Conservation (phyloP, 2,797 vertebrate genomes). For the Periophthalmus magnuspinnatus region DNA sequence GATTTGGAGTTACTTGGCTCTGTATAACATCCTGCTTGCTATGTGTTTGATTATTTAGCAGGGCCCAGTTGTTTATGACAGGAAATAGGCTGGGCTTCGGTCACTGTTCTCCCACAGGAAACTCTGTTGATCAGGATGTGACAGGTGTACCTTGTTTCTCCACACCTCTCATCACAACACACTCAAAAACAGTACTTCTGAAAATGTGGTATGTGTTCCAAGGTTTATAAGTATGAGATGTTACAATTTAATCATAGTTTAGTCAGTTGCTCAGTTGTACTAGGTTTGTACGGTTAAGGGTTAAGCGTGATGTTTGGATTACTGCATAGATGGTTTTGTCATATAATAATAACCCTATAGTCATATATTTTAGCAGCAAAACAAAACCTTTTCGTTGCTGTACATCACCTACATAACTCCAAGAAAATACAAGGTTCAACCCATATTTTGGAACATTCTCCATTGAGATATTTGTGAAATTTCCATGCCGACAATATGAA, state of each 20-base stretch:
- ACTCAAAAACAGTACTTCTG: background rate
- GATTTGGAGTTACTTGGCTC: conserved; percentile 45
- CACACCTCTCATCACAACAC: conserved; percentile 5
- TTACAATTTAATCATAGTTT: background rate
- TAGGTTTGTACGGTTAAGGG: background rate
- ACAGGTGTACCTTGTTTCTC: conserved; percentile 39
- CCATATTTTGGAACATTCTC: too few species aligned
- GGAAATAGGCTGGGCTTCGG: conserved; percentile 33
- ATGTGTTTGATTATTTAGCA: conserved; percentile 52
- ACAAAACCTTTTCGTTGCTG: too few species aligned
- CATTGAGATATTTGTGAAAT: too few species aligned
- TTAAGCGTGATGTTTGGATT: background rate
- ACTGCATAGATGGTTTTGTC: background rate
- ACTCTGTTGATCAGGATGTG: conserved; percentile 50
- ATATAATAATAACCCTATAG: background rate
- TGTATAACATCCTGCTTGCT: conserved; percentile 28
- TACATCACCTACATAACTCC: too few species aligned
- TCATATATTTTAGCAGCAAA: too few species aligned
- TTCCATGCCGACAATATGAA: too few species aligned
- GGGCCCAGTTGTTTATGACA: conserved; percentile 50
- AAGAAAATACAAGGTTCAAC: too few species aligned
- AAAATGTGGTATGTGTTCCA: background rate
- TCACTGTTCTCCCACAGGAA: conserved; percentile 44
- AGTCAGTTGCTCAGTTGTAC: background rate
- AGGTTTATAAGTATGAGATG: background rate